Evolutionary conservation across 2,797 vertebrate genomes (phyloP).

Genomic region (Notoglanidium macrostoma): DNA sequence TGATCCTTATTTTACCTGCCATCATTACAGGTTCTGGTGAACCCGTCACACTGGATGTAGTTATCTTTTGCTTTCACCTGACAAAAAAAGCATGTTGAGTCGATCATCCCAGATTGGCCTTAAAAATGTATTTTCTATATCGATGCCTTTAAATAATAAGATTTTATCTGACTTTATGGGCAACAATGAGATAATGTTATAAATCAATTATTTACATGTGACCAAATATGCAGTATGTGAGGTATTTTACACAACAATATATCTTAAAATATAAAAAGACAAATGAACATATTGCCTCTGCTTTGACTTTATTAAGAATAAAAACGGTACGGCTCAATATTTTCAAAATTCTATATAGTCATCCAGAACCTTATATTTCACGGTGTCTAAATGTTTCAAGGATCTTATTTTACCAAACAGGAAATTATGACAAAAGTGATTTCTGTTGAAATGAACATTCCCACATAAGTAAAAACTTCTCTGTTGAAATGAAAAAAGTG

Average conservation of each 20-base stretch:
- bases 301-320: neutral
- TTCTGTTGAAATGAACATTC: neutral
- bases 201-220: neutral
- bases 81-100: slow-evolving; percentile 5
- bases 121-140: neutral
- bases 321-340: neutral
- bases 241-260: neutral
- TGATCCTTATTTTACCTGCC: slow-evolving; percentile 68
- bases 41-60: neutral
- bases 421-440: neutral
- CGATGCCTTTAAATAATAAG: too few relatives aligned
- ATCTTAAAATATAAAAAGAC: neutral
- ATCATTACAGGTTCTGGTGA: slow-evolving; percentile 63
- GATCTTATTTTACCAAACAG: neutral
- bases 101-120: neutral
- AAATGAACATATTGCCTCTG: neutral
- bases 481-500: neutral
- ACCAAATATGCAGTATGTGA: neutral
- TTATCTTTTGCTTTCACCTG: neutral
- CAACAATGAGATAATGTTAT: neutral
- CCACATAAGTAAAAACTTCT: neutral
- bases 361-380: neutral
- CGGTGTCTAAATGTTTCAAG: neutral
- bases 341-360: neutral
- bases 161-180: too few relatives aligned